These are phyloP conservation scores for Labeo rohita DNA, from an alignment of 2,113 vertebrate genomes.

Conservation along the genomic window DNA sequence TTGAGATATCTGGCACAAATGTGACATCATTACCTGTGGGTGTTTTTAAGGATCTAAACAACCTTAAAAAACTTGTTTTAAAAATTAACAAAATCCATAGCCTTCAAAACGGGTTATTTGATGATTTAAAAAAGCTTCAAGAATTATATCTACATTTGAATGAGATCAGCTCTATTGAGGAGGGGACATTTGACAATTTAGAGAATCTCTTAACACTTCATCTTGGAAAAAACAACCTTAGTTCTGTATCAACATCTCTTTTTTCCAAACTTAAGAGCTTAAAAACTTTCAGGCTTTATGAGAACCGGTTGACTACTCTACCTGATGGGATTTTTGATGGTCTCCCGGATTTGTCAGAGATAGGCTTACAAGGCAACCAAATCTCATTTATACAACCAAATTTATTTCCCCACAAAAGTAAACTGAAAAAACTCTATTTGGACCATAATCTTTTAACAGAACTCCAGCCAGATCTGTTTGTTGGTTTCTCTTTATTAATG, in stretches of 20 bases:
- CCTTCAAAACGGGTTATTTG: constrained; percentile 75
- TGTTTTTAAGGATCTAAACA: constrained; percentile 73
- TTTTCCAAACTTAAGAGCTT: constrained; percentile 75
- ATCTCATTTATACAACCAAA: constrained; percentile 70
- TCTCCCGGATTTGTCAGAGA: constrained; percentile 71
- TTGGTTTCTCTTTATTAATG: constrained; percentile 73
- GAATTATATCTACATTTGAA: constrained; percentile 72
- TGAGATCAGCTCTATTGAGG: constrained; percentile 74
- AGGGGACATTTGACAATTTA: constrained; percentile 77
- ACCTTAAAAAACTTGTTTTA: constrained; percentile 71
- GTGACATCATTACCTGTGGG: constrained; percentile 69
- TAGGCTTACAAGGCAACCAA: constrained; percentile 71
- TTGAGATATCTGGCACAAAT: constrained; percentile 72
- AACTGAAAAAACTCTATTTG: constrained; percentile 71
- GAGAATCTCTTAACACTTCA: constrained; percentile 70
- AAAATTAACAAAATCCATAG: constrained; percentile 70
- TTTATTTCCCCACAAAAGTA: constrained; percentile 74
- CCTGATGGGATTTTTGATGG: constrained; percentile 73
- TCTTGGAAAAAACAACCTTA: constrained; percentile 77
- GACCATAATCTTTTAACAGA: constrained; percentile 69
- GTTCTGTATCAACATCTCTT: constrained; percentile 57
- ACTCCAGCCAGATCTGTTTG: constrained; percentile 72
- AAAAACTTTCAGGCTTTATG: constrained; percentile 72
- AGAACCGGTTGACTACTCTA: constrained; percentile 75
- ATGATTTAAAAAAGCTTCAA: constrained; percentile 67